Conservation (phyloP, 2,888 invertebrate species). For the Drosophila fulvimacula region DNA sequence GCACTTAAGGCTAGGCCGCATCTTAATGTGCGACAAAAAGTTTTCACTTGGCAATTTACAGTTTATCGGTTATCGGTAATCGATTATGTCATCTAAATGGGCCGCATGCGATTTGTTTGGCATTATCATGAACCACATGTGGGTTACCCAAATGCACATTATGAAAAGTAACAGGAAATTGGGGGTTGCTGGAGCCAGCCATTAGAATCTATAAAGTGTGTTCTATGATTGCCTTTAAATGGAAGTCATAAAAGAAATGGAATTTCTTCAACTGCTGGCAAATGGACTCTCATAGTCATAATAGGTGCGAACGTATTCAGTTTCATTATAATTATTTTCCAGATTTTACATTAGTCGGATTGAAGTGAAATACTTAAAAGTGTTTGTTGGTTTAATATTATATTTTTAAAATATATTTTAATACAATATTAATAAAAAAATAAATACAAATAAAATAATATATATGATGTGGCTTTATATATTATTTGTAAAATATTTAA, state of each 20-base stretch:
- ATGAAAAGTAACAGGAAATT: conserved; percentile 21
- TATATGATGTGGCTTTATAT: too few species aligned
- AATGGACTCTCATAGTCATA: neutral
- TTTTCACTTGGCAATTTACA: conserved; percentile 72
- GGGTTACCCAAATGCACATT: conserved; percentile 36
- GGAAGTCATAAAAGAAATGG: conserved; percentile 1
- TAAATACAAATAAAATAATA: too few species aligned
- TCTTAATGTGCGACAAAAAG: conserved; percentile 74
- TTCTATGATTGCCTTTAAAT: conserved; percentile 8
- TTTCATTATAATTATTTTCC: neutral
- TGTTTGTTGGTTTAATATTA: too few species aligned
- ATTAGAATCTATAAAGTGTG: conserved; percentile 34
- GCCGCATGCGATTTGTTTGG: conserved; percentile 65
- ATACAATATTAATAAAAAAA: too few species aligned
- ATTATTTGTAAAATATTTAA: too few species aligned
- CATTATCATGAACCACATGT: conserved; percentile 51
- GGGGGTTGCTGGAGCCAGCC: conserved; percentile 1
- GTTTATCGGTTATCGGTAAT: conserved; percentile 79
- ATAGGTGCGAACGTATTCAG: neutral
- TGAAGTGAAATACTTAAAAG: too few species aligned
- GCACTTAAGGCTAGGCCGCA: conserved; percentile 47
- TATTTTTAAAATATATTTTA: too few species aligned
- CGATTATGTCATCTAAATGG: conserved; percentile 80
- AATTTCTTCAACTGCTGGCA: neutral
- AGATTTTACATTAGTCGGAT: too few species aligned